Conservation (phyloP, 92 coral and sea anemone species). For the Paramuricea clavata region DNA sequence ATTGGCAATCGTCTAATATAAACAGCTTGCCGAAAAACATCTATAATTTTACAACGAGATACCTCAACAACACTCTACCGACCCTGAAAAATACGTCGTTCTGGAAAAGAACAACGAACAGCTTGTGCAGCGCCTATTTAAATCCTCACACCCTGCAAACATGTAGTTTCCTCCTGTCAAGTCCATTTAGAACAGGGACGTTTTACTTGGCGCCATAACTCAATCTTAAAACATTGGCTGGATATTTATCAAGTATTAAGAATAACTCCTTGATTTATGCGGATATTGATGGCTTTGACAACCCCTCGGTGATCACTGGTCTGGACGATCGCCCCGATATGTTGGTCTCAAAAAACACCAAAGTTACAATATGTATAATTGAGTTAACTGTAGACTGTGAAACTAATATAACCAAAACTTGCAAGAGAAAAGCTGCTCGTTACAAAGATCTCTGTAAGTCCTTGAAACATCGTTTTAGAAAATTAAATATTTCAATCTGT, state of each 20-base stretch:
- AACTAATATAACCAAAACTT: neutral
- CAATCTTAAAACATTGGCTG: neutral
- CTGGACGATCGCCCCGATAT: constrained; percentile 15
- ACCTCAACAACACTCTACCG: neutral
- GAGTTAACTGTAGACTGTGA: neutral
- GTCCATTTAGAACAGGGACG: constrained; percentile 8
- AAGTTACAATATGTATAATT: neutral
- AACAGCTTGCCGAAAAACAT: neutral
- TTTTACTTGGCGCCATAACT: constrained; percentile 28
- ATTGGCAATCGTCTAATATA: neutral
- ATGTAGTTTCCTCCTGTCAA: neutral
- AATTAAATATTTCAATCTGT: neutral
- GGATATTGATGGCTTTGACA: constrained; percentile 22
- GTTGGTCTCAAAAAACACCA: neutral
- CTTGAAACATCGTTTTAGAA: neutral
- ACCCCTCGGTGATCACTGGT: constrained; percentile 14
- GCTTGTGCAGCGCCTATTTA: neutral
- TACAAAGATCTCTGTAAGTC: neutral
- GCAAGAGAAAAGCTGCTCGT: neutral
- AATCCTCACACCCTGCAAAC: constrained; percentile 15
- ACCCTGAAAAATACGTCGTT: neutral
- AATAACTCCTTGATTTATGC: neutral
- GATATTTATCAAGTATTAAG: constrained; percentile 2
- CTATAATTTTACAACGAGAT: neutral
- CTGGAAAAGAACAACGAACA: neutral